Evolutionary conservation across 2,113 vertebrate species (phyloP).

Genomic region (Ctenodactylus gundi): DNA sequence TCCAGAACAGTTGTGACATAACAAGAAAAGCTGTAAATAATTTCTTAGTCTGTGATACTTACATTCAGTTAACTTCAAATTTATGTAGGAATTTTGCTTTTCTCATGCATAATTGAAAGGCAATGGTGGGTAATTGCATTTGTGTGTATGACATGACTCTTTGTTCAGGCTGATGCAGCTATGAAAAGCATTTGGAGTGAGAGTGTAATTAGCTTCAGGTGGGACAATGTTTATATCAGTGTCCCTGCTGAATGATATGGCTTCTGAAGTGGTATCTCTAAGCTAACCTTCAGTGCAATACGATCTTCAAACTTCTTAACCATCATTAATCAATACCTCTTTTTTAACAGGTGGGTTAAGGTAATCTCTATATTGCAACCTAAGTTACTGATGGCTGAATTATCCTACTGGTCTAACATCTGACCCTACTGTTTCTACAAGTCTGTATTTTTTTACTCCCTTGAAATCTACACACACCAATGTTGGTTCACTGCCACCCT

Average conservation of each 20-base stretch:
- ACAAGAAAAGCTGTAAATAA: neutral
- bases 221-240: neutral
- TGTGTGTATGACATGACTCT: neutral
- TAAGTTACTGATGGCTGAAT: neutral
- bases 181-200: neutral
- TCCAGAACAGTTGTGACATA: neutral
- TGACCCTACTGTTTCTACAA: neutral
- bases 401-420: neutral
- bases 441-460: neutral
- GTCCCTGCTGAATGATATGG: neutral
- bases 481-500: neutral
- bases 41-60: neutral
- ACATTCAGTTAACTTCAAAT: neutral
- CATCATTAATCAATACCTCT: neutral
- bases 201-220: neutral
- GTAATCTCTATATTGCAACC: neutral
- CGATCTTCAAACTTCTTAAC: neutral
- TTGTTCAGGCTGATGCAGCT: neutral
- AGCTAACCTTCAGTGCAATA: neutral
- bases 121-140: neutral
- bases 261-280: slow-evolving; percentile 9
- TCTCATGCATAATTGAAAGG: neutral
- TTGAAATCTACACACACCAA: neutral
- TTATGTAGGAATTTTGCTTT: neutral
- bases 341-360: neutral